Percentiles rank a stretch among this genome's conserved stretches.
phyloP scores from a whole-genome alignment of 2,888 invertebrate genomes.

The Tenthredo livida region DNA sequence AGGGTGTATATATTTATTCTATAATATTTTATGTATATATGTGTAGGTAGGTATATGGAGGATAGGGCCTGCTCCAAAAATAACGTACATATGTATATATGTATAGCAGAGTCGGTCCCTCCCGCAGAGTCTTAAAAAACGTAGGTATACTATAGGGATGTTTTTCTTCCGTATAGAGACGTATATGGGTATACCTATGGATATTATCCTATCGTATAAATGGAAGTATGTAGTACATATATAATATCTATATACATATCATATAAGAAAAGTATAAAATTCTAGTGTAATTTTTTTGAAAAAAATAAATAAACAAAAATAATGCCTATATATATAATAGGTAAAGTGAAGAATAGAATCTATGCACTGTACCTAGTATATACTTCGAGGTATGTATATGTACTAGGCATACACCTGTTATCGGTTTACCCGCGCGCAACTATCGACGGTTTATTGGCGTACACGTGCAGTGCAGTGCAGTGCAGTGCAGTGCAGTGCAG shows the following conservation, averaged over 20 bases:
- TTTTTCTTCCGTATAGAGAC: background rate
- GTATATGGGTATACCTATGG: background rate
- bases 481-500: background rate
- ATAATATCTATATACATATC: background rate
- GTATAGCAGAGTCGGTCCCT: background rate
- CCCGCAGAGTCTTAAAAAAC: background rate
- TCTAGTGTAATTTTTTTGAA: no score
- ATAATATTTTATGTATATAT: background rate
- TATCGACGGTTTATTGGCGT: conserved; percentile 40
- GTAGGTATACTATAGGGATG: no score
- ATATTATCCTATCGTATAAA: background rate
- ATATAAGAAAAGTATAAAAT: no score
- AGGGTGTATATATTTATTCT: background rate
- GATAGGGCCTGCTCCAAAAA: background rate
- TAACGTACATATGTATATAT: conserved; percentile 1
- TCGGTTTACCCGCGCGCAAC: conserved; percentile 18
- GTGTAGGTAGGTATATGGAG: background rate
- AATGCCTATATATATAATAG: no score
- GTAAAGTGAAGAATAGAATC: background rate
- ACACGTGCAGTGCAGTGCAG: background rate
- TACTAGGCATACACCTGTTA: conserved; percentile 18
- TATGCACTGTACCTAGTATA: background rate
- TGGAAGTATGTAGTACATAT: background rate
- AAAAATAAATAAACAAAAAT: no score
- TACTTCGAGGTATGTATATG: background rate